A percentile compares a stretch with the other conserved stretches of the same genome.
These are phyloP conservation scores for Oryzias sinensis DNA, from an alignment of 2,797 vertebrate species.

Conservation along the genomic window DNA sequence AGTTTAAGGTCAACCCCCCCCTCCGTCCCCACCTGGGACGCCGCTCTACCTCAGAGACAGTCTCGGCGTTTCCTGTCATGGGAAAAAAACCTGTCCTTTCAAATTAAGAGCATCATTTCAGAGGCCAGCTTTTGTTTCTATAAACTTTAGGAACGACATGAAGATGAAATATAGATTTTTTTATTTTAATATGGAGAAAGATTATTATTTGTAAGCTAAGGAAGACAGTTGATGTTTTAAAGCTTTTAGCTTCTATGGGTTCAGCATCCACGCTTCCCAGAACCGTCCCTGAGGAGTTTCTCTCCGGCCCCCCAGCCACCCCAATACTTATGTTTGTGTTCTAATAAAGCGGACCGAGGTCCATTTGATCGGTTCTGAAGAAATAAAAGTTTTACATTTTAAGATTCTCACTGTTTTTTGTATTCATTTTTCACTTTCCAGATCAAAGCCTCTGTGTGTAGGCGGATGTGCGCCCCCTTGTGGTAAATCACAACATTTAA, in stretches of 20 bases:
- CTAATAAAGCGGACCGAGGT: conserved; percentile 64
- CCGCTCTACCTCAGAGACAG: conserved; percentile 88
- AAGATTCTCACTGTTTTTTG: background rate
- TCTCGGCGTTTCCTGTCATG: conserved; percentile 78
- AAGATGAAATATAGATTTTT: no score
- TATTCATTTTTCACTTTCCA: no score
- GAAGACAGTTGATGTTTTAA: no score
- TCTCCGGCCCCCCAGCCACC: conserved; percentile 8
- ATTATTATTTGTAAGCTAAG: no score
- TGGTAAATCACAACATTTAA: no score
- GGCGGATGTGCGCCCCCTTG: no score
- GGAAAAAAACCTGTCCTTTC: conserved; percentile 56
- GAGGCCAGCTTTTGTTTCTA: conserved; percentile 38
- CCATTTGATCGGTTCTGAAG: conserved; percentile 52
- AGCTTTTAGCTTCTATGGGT: no score
- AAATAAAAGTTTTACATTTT: conserved; percentile 67
- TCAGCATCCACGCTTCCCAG: no score
- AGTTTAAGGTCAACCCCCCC: conserved; percentile 47
- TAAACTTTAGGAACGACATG: conserved; percentile 14
- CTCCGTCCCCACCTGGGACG: conserved; percentile 80
- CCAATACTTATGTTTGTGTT: conserved; percentile 57
- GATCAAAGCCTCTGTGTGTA: no score
- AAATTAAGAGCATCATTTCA: conserved; percentile 14
- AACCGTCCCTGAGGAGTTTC: conserved; percentile 10
- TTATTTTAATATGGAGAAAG: no score